phyloP scores from a whole-genome alignment of 2,113 vertebrate genomes.

The Takifugu flavidus region DNA sequence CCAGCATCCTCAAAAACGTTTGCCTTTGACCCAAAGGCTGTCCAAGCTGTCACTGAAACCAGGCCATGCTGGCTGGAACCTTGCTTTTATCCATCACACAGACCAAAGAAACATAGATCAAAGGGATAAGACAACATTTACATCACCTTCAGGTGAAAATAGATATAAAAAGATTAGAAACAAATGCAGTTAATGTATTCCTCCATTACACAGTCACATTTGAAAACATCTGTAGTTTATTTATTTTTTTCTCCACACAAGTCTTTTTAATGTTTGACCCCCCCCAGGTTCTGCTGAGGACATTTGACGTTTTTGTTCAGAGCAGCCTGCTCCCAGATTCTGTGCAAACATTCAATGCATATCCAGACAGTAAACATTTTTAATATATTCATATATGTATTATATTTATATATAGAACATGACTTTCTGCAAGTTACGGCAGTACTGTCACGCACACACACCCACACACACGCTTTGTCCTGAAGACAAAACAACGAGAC shows the following conservation, averaged over 20 bases:
- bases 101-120: slow-evolving; percentile 15
- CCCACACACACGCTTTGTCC: slow-evolving; percentile 50
- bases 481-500: slow-evolving; percentile 65
- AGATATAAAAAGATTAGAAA: slow-evolving; percentile 42
- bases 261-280: slow-evolving; percentile 39
- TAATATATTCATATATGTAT: slow-evolving; percentile 35
- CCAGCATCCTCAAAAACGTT: slow-evolving; percentile 11
- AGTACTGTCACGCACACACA: slow-evolving; percentile 58
- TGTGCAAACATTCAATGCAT: slow-evolving; percentile 77
- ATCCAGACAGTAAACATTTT: slow-evolving; percentile 71
- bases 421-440: slow-evolving; percentile 64
- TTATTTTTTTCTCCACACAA: slow-evolving; percentile 61
- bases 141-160: slow-evolving; percentile 43
- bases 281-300: slow-evolving; percentile 40
- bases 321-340: slow-evolving; percentile 58
- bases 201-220: slow-evolving; percentile 64
- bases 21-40: not conserved
- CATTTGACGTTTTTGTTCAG: slow-evolving; percentile 51
- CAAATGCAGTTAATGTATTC: slow-evolving; percentile 54
- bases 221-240: slow-evolving; percentile 59
- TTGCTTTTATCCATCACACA: slow-evolving; percentile 22
- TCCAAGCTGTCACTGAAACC: not conserved
- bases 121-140: slow-evolving; percentile 42
- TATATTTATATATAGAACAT: slow-evolving; percentile 59
- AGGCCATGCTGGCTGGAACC: slow-evolving; percentile 11